Evolutionary conservation across 2,797 vertebrate species (phyloP), one percentile per base, ranked within the genome.

Genomic region (Pseudomugil gertrudae): DNA sequence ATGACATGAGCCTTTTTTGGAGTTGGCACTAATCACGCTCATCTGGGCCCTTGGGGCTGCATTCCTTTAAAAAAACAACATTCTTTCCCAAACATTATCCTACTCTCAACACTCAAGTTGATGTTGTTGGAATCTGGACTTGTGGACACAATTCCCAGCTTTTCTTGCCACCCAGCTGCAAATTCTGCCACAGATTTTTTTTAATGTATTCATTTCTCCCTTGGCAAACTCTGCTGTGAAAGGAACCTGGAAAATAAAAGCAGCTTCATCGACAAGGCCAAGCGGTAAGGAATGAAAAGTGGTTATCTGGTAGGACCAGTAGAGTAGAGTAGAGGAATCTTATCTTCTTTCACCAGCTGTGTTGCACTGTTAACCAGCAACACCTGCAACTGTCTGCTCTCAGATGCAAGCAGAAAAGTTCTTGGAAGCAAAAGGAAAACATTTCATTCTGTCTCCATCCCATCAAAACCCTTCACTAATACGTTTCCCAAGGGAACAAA

Each of bases 21-120:
- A 79, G 76, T 72, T 89, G 84, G 80, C 87, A 88, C 69, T 69
- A 60, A 63, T 69, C 56, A 69, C 50, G 68, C 81, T 87, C 70
- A 89, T 93, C 86, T 88, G 90, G 80, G 66, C 65, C 78, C 79
- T 68, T 50, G 65, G 72, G 80, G 79, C 80, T 86, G 76, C 74
- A 89, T 90, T 90, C 55, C 63, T 83, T 78, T 83, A 86, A 79
- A 90, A 65, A 56, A 62, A 40, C 19, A 5, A 78, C 79, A 88
- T 93, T 92, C 84, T 89, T 92, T 93, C 92, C 90, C 87, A 84
- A 61, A 84, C 86, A 43, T 84, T 84, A 87, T 87, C 78, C 86
- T 77, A 56, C 75, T 86, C 81, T 92, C 88, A 89, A 79, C 85
- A 81, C 86, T 87, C 83, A 80, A 74, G 84, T 85, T 88, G 80